Evolutionary conservation across 2,888 invertebrate species (phyloP).

Genomic region (Polydrusus pterygomalis): DNA sequence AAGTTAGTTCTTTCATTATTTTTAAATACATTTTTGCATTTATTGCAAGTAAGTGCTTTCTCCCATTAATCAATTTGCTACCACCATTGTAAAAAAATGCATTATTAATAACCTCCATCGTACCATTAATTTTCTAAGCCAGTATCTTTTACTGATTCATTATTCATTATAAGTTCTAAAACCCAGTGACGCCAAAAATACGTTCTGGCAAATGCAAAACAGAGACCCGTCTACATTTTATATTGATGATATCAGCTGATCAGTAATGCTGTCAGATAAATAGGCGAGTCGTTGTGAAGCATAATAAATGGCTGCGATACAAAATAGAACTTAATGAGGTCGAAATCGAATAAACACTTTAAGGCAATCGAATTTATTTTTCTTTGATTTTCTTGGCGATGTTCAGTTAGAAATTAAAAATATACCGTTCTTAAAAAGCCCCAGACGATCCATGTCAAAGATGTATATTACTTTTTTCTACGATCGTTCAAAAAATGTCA

Average conservation of each 20-base stretch:
- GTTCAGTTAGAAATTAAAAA: not conserved
- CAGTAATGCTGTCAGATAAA: slow-evolving; percentile 48
- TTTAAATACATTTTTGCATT: not conserved
- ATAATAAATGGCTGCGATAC: slow-evolving; percentile 47
- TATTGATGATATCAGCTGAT: slow-evolving; percentile 46
- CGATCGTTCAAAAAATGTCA: too few relatives aligned
- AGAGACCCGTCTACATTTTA: slow-evolving; percentile 44
- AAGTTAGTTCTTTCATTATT: not conserved
- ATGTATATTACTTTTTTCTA: too few relatives aligned
- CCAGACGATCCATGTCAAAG: too few relatives aligned
- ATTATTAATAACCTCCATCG: slow-evolving; percentile 20
- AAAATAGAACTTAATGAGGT: slow-evolving; percentile 48
- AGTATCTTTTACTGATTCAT: slow-evolving; percentile 22
- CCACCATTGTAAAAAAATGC: slow-evolving; percentile 2
- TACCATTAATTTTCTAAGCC: slow-evolving; percentile 23
- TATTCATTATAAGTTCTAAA: slow-evolving; percentile 28
- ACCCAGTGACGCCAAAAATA: slow-evolving; percentile 28
- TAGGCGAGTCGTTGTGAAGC: slow-evolving; percentile 38
- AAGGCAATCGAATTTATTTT: slow-evolving; percentile 23
- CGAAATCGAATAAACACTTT: slow-evolving; percentile 46
- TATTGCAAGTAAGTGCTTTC: slow-evolving; percentile 20
- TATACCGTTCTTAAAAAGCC: not conserved
- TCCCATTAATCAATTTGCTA: slow-evolving; percentile 10
- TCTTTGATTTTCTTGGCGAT: not conserved
- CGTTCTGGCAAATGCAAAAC: slow-evolving; percentile 27